Evolutionary conservation across 92 coral and sea anemone genomes (phyloP).

Genomic region (Siderastrea siderea): DNA sequence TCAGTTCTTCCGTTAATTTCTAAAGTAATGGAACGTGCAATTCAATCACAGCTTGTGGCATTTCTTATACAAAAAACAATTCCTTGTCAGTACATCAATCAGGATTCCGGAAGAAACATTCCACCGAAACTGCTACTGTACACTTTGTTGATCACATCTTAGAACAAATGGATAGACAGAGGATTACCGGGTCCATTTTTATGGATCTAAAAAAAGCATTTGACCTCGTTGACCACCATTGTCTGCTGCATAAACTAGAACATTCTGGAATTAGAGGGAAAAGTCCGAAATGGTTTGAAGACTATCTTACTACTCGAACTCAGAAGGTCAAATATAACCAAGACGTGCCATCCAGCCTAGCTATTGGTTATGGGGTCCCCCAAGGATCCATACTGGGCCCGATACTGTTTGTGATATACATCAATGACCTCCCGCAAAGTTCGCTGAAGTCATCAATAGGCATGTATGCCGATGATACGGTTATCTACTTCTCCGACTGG

Average conservation of each 20-base stretch:
- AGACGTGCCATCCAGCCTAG: background rate
- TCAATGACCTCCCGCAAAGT: background rate
- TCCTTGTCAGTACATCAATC: conserved; percentile 49
- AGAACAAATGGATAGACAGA: conserved; percentile 57
- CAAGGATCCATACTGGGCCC: background rate
- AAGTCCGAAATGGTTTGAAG: background rate
- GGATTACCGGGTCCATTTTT: conserved; percentile 55
- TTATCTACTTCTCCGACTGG: background rate
- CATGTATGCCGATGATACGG: background rate
- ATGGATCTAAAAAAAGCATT: conserved; percentile 64
- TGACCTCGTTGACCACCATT: conserved; percentile 51
- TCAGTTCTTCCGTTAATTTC: too few species aligned
- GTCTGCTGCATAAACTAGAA: conserved; percentile 17
- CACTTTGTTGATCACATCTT: conserved; percentile 48
- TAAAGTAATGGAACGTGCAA: background rate
- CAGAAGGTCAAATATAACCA: conserved; percentile 30
- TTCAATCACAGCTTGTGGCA: conserved; percentile 1
- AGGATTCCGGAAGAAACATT: conserved; percentile 65
- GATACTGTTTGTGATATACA: background rate
- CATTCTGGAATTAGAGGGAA: conserved; percentile 57
- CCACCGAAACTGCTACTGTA: conserved; percentile 62
- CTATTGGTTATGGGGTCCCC: background rate
- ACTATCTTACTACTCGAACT: conserved; percentile 49
- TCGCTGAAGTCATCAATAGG: background rate
- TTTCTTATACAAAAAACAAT: conserved; percentile 1